Evolutionary conservation across 2,113 vertebrate species (phyloP).

Genomic region (Spilogale gracilis): DNA sequence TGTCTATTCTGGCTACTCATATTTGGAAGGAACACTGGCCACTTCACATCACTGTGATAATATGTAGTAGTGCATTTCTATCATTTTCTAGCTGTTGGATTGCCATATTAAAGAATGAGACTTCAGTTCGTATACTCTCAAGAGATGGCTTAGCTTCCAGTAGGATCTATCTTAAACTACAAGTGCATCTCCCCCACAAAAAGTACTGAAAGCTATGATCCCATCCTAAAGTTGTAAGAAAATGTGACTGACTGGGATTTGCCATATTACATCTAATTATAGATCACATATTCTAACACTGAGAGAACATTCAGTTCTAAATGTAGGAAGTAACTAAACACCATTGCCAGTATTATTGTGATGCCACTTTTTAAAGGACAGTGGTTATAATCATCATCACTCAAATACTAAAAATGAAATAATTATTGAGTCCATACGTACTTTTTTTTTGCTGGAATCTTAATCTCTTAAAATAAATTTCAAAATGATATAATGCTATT

Average conservation of each 20-base stretch:
- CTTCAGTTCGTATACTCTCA: neutral
- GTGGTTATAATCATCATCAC: neutral
- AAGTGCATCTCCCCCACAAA: neutral
- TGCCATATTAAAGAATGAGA: neutral
- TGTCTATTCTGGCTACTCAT: neutral
- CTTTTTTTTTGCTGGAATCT: slow-evolving; percentile 11
- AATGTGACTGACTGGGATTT: neutral
- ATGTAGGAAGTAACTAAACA: neutral
- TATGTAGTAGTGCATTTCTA: neutral
- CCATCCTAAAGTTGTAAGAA: neutral
- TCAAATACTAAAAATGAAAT: neutral
- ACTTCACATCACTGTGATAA: neutral
- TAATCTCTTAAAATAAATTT: neutral
- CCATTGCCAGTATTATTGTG: neutral
- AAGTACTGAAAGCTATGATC: neutral
- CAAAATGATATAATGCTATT: neutral
- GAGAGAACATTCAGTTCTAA: neutral
- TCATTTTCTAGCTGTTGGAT: neutral
- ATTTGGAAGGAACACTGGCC: neutral
- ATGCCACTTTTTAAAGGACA: neutral
- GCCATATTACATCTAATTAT: neutral
- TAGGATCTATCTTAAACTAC: neutral
- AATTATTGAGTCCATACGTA: neutral
- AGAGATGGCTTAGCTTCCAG: neutral
- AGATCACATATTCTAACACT: neutral